Evolutionary conservation across 2,888 invertebrate genomes (phyloP), one percentile per base, ranked within the genome.

Genomic region (Neoaliturus tenellus): DNA sequence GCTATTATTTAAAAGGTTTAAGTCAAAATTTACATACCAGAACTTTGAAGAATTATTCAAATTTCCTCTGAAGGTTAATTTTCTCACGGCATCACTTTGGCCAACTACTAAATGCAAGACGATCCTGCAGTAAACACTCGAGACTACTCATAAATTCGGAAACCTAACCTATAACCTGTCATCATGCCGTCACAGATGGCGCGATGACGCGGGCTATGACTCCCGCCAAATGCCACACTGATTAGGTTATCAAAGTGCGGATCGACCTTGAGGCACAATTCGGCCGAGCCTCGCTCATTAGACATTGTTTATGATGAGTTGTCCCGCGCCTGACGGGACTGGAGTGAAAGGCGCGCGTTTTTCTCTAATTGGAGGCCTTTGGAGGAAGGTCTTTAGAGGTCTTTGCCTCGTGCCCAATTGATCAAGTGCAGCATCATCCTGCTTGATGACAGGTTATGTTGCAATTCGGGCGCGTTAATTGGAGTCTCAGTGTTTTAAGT

Each of bases 391-490:
- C 28, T 62, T 28, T 62, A 28, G 62, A 62, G 62, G 62, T 62
- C 62, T 62, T 62, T 62, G 62, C 62, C 62, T 62, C 62, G 62
- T 62, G 62, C 62, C 62, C 62, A 62, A 62, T 62, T 62, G 62
- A 62, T 17, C 62, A n/a, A 62, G 62, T 62, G 62, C 62, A 3
- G 25, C 62, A 62, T 62, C 62, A 62, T 62, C 62, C 14, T 31
- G 28, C 28, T 4, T 62, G 31, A 62, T 62, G 62, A 62, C 28
- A 62, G 62, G 62, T 62, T 62, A 31, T 28, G 62, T 25, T 62
- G 62, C 28, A 62, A 62, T 62, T 62, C 31, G 12, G 62, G 25
- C 62, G 62, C 6, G 14, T 58, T 58, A 20, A 58, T 25, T 6
- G 17, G n/a, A 5, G 51, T 51, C 8, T 51, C 14, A 51, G 51